Conservation (phyloP, 2,113 vertebrate species). For the Tauraco erythrolophus region DNA sequence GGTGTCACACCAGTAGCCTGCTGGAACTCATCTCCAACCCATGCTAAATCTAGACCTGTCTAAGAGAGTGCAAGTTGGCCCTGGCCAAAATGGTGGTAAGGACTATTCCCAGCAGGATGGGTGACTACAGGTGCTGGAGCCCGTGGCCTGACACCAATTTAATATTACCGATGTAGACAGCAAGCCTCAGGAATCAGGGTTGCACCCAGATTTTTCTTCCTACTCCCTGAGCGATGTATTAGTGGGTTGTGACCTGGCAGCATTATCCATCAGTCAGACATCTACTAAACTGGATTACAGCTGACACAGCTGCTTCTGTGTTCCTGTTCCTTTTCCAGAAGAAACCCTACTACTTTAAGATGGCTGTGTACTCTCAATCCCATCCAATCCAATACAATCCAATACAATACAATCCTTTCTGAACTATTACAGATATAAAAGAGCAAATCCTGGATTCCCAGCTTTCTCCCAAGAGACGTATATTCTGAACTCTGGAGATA, state of each 20-base stretch:
- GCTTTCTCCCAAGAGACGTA: fast-evolving
- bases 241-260: background rate
- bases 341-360: background rate
- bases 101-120: background rate
- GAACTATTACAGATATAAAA: background rate
- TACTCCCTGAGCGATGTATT: background rate
- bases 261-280: background rate
- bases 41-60: background rate
- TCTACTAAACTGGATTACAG: background rate
- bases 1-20: background rate
- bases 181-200: background rate
- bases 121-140: background rate
- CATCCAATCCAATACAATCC: background rate
- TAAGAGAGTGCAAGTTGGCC: background rate
- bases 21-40: background rate
- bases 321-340: background rate
- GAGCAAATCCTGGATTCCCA: background rate
- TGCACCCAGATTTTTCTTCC: background rate
- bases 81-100: background rate
- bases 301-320: fast-evolving
- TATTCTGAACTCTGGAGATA: background rate
- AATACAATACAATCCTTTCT: background rate
- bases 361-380: background rate
- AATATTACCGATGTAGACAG: background rate
- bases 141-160: background rate